These are phyloP conservation scores for Lasioglossum malachurum DNA, from an alignment of 2,888 invertebrate species.

Conservation along the genomic window DNA sequence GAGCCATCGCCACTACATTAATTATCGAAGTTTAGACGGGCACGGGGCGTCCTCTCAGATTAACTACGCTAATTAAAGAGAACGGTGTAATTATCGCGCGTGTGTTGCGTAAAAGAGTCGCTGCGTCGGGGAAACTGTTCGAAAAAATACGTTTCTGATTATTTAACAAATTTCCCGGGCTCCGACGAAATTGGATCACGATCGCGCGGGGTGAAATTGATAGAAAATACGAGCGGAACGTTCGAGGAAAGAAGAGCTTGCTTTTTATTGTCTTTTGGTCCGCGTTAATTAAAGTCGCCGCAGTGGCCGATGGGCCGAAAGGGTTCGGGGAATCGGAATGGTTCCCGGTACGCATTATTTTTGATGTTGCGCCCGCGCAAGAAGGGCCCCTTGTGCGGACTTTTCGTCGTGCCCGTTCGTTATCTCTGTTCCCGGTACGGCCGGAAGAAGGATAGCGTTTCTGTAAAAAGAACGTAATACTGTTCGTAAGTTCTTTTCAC, in stretches of 20 bases:
- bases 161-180: neutral
- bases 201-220: neutral
- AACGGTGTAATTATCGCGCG: neutral
- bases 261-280: slow-evolving; percentile 14
- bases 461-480: neutral
- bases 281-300: slow-evolving; percentile 72
- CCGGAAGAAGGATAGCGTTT: slow-evolving; percentile 48
- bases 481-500: neutral
- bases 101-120: neutral
- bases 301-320: slow-evolving; percentile 61
- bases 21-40: slow-evolving; percentile 47
- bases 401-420: slow-evolving; percentile 38
- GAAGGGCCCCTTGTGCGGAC: slow-evolving; percentile 49
- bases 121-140: neutral
- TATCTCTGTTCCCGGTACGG: slow-evolving; percentile 54
- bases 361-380: slow-evolving; percentile 60
- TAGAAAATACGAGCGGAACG: neutral
- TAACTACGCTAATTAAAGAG: slow-evolving; percentile 39
- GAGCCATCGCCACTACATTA: slow-evolving; percentile 22
- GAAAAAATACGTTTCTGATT: neutral
- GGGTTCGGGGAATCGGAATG: slow-evolving; percentile 69
- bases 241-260: neutral
- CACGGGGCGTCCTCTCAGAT: slow-evolving; percentile 15
- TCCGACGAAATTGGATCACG: neutral
- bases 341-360: slow-evolving; percentile 78